phyloP scores from a whole-genome alignment of 2,888 invertebrate genomes.

The Tetrapedia diversipes region DNA sequence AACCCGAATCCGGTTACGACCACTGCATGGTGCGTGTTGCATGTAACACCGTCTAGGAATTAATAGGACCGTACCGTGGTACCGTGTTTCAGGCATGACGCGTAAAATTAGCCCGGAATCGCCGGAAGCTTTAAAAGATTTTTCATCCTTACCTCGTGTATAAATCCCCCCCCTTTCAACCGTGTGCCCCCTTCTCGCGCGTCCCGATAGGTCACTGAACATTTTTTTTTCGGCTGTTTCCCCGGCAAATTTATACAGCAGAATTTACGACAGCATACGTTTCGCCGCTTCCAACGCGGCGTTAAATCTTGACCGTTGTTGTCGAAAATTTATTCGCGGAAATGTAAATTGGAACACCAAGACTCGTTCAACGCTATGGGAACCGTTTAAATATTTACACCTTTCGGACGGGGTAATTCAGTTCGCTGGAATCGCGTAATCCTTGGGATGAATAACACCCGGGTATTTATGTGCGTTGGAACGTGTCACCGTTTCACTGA shows the following conservation, averaged over 20 bases:
- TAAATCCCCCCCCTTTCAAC: slow-evolving; percentile 47
- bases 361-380: background rate
- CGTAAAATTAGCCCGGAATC: slow-evolving; percentile 63
- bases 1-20: slow-evolving; percentile 64
- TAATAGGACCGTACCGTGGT: slow-evolving; percentile 63
- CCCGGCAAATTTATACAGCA: slow-evolving; percentile 34
- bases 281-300: slow-evolving; percentile 8
- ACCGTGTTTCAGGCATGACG: slow-evolving; percentile 66
- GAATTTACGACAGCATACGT: slow-evolving; percentile 33
- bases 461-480: background rate
- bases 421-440: background rate
- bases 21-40: slow-evolving; percentile 58
- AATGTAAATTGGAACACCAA: slow-evolving; percentile 3
- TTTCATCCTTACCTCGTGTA: slow-evolving; percentile 61
- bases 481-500: background rate
- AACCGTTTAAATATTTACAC: slow-evolving; percentile 15
- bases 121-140: slow-evolving; percentile 60
- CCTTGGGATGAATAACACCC: background rate
- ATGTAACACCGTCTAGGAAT: slow-evolving; percentile 62
- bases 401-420: background rate
- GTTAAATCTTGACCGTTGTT: slow-evolving; percentile 31
- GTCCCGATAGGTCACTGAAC: background rate
- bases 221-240: slow-evolving; percentile 14
- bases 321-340: slow-evolving; percentile 27
- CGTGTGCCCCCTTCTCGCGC: slow-evolving; percentile 20